These are phyloP conservation scores for Tetranychus piercei DNA, from an alignment of 2,888 invertebrate species.

Conservation along the genomic window DNA sequence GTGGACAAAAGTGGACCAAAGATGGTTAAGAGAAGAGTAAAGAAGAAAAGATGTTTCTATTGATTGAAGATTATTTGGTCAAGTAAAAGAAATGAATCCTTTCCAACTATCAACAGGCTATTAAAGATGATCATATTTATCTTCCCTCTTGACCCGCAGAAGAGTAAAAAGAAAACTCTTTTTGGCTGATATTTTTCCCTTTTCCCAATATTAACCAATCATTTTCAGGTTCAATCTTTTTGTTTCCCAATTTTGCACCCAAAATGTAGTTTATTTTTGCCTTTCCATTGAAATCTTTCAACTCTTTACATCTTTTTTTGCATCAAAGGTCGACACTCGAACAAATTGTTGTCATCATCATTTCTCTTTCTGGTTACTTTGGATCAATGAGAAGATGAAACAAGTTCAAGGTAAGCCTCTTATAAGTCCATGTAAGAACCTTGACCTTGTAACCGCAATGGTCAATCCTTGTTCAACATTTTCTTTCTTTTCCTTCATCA, in stretches of 20 bases:
- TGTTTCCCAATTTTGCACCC: not conserved
- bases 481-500: no score
- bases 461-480: not conserved
- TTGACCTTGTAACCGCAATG: slow-evolving; percentile 1
- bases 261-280: not conserved
- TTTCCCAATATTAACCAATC: not conserved
- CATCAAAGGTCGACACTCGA: not conserved
- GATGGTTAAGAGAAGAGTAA: not conserved
- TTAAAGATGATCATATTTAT: not conserved
- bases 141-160: not conserved
- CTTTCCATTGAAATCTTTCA: not conserved
- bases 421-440: not conserved
- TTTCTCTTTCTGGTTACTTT: not conserved
- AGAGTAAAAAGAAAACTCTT: no score
- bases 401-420: not conserved
- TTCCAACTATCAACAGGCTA: not conserved
- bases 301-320: not conserved
- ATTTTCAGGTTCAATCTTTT: not conserved
- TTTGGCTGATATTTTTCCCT: no score
- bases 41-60: not conserved
- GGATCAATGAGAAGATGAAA: not conserved
- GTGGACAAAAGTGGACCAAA: not conserved
- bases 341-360: not conserved
- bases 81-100: not conserved
- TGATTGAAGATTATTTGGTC: not conserved